A percentile compares a stretch with the other conserved stretches of the same genome.
Conservation (phyloP, 2,113 vertebrate species). For the Muntiacus reevesi region DNA sequence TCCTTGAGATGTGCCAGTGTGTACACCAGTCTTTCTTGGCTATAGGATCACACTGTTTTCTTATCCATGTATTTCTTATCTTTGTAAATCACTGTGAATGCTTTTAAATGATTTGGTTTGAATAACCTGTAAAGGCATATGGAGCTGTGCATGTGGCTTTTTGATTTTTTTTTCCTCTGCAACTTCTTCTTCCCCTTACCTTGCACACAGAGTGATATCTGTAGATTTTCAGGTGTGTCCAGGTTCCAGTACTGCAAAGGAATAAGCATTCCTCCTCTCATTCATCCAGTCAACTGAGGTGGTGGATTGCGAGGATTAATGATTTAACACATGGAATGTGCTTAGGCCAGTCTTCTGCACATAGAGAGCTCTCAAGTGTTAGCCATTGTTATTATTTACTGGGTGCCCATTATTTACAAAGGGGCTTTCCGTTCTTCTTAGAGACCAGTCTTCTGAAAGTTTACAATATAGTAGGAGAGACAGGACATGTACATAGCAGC, state of each 20-base stretch:
- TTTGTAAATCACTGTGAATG: background rate
- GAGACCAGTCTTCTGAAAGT: background rate
- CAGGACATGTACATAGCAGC: background rate
- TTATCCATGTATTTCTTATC: background rate
- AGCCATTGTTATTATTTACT: background rate
- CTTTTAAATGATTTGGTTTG: background rate
- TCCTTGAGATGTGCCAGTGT: background rate
- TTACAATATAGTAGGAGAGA: background rate
- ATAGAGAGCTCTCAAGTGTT: background rate
- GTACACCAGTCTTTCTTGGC: background rate
- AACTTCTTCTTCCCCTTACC: background rate
- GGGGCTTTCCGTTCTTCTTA: background rate
- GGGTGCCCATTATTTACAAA: background rate
- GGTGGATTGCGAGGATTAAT: background rate
- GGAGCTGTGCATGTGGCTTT: background rate
- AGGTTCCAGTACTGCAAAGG: background rate
- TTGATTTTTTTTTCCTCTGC: background rate
- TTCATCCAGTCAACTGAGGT: background rate
- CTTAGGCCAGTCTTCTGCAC: background rate
- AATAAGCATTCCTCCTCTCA: background rate
- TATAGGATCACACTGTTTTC: background rate
- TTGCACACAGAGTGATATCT: background rate
- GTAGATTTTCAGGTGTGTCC: background rate
- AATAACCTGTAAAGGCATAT: background rate
- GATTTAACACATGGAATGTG: background rate